Base-by-base conservation (phyloP, 2,888 invertebrate genomes). In the Megaustenia siamemsis region DNA sequence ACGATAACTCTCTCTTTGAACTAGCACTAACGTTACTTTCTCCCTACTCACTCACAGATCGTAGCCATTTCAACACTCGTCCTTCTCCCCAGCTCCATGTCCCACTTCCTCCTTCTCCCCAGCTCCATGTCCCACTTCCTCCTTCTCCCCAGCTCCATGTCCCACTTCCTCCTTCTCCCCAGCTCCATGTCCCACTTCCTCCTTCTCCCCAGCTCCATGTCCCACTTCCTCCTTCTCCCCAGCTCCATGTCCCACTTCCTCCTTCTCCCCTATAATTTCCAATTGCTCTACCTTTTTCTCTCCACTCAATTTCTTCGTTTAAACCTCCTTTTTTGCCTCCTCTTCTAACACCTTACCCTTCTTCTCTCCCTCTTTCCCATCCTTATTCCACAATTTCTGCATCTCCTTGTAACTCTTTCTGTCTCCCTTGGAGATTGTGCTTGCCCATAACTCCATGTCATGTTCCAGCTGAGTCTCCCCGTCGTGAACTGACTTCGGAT, bases 391-490 rank as follows among this genome's bases (percentile, higher is more conserved):
- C 24, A 21, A 10, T 8, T 68, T 40, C 28, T 35, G 10, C 28
- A 73, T 38, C 6, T 40, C 43, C 21, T 56, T 73, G 12, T 18
- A 73, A 0, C 56, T 63, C 21, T 68, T 75, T 21, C 76, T 63
- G 60, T 78, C 24, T 2, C 60, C 68, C 56, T 77, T 83, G 38
- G 77, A 21, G 32, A 53, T n/a, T 12, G 83, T 83, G n/a, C 69
- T 83, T 0, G 63, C 83, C 83, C 77, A 77, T 71, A 69, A 56
- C 38, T 83, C 83, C 76, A 77, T 68, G 32, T 77, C 77, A 35
- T 83, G 77, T 68, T 83, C 78, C 4, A 69, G 10, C 5, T 28
- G 0, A n/a, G 40, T 83, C 69, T 83, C 78, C 1, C 69, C 78
- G 8, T 38, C 53, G 43, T 83, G 77, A 4, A 43, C 12, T 15